Base-by-base conservation (phyloP, 2,113 vertebrate species). In the Podiceps cristatus region DNA sequence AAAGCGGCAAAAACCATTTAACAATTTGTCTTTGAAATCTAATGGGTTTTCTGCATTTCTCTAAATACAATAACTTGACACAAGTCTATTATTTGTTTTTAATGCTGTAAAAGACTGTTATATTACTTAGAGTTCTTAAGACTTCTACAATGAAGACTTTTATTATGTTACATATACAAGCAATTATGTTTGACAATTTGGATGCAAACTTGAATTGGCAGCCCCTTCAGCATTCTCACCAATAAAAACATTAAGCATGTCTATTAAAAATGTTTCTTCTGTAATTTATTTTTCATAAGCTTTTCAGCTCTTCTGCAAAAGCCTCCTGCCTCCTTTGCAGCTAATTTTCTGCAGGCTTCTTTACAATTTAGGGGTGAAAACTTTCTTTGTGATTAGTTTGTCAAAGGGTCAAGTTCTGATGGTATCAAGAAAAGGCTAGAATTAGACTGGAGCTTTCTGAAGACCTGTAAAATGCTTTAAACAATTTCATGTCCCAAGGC, bases 11-110 rank as follows among this genome's bases (percentile, higher is more conserved):
- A 97, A 96, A 73, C 52, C 88, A 96, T 96, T 96, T 96, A 96
- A 93, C 86, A 93, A 96, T 96, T 94, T 98, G 86, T 96, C 95
- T 95, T 82, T 97, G 86, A 96, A 96, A 97, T 93, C 87, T 97
- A 97, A 98, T 98, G 94, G 85, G 11, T 82, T 98, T 95, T 88
- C 85, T 96, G 64, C 88, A 42, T 96, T 95, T 94, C 77, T 97
- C 90, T 92, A 96, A 97, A 96, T 58, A 91, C 90, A 97, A 78
- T 95, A 96, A 96, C 83, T 77, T 79, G 93, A 80, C 71, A 92
- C 59, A 88, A 97, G 92, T 81, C 77, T 90, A 13, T 98, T 97
- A 97, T 96, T 98, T 98, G 88, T 96, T 97, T 97, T 96, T 96
- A 98, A 94, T 96, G 84, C 88, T 90, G 80, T 95, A 96, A 97